A percentile compares a stretch with the other conserved stretches of the same genome.
These are phyloP conservation scores for Plebejus argus DNA, from an alignment of 2,888 invertebrate genomes.

Conservation along the genomic window DNA sequence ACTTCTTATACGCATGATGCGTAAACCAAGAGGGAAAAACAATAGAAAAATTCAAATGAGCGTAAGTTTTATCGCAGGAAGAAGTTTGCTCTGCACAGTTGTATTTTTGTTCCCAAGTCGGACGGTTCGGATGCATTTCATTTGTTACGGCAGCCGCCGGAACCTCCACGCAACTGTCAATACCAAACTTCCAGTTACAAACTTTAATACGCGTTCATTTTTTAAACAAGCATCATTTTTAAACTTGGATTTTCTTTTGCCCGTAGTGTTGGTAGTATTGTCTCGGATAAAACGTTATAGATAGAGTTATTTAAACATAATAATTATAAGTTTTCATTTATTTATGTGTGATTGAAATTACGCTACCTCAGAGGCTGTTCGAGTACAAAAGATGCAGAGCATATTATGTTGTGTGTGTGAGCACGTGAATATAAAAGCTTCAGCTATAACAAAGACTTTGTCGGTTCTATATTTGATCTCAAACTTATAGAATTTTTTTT, in stretches of 20 bases:
- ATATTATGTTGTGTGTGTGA: too few relatives aligned
- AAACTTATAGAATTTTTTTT: too few relatives aligned
- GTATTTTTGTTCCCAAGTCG: conserved; percentile 8
- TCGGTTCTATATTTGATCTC: too few relatives aligned
- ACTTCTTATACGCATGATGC: not conserved
- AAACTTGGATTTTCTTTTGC: not conserved
- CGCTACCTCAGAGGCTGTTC: too few relatives aligned
- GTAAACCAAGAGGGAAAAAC: not conserved
- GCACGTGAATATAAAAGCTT: too few relatives aligned
- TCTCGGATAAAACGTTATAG: too few relatives aligned
- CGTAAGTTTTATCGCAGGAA: not conserved
- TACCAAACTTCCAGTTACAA: conserved; percentile 15
- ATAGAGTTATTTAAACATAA: too few relatives aligned
- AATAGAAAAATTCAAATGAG: conserved; percentile 5
- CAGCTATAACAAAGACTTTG: too few relatives aligned
- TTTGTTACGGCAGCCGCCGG: not conserved
- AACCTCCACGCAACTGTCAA: conserved; percentile 12
- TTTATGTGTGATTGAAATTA: too few relatives aligned
- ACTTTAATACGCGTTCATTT: conserved; percentile 13
- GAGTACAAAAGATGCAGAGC: too few relatives aligned
- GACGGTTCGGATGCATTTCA: conserved; percentile 12
- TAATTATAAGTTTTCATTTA: too few relatives aligned
- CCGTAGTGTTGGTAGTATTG: not conserved
- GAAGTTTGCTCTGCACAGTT: not conserved
- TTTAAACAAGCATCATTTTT: not conserved